phyloP scores from a whole-genome alignment of 2,888 invertebrate genomes.

The Xestobium rufovillosum region DNA sequence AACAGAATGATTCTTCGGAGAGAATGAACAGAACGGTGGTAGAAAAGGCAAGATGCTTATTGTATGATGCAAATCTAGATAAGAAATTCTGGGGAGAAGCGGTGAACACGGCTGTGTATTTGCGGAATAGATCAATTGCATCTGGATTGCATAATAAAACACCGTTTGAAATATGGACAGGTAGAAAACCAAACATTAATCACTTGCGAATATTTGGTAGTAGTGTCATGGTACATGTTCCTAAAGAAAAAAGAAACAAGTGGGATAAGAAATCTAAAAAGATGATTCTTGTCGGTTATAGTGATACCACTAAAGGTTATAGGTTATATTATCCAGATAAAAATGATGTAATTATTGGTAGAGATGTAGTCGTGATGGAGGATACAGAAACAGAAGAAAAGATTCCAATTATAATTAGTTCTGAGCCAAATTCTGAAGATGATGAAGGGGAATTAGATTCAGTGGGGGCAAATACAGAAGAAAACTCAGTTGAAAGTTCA shows the following conservation, averaged over 20 bases:
- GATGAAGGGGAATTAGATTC: background rate
- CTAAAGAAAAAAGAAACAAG: constrained; percentile 30
- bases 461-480: constrained; percentile 4
- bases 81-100: constrained; percentile 24
- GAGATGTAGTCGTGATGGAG: no score
- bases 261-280: constrained; percentile 30
- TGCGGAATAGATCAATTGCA: constrained; percentile 16
- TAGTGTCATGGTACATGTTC: constrained; percentile 29
- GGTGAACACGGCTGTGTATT: constrained; percentile 20
- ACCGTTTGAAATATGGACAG: constrained; percentile 18
- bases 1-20: constrained; percentile 30
- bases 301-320: constrained; percentile 23
- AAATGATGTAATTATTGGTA: no score
- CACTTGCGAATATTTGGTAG: constrained; percentile 35
- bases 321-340: constrained; percentile 29
- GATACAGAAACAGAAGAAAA: no score
- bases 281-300: constrained; percentile 32
- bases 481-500: background rate
- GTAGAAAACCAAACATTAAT: constrained; percentile 30
- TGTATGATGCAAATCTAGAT: constrained; percentile 18
- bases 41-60: constrained; percentile 24
- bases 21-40: constrained; percentile 25
- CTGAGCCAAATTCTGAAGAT: background rate
- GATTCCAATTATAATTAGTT: background rate
- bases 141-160: constrained; percentile 10